Evolutionary conservation across 2,113 vertebrate species (phyloP), one percentile per base, ranked within the genome.

Genomic region (Narcine bancroftii): DNA sequence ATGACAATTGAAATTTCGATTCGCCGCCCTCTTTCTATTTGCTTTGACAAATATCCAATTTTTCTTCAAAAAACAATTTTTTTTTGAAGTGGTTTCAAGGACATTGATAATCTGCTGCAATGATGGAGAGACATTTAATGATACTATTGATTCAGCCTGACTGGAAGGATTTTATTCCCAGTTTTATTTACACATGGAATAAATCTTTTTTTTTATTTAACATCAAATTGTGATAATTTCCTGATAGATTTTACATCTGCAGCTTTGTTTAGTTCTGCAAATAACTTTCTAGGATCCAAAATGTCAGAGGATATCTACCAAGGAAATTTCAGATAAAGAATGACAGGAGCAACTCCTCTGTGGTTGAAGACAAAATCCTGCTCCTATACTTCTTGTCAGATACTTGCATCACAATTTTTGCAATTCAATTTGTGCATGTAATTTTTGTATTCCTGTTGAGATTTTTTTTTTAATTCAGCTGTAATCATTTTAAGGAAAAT

Each of bases 91-190:
- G 85, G 60, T 26, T 69, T 36, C 89, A 91, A 42, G 65, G 26
- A 91, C 89, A 33, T 91, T 60, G 81, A n/a, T 87, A 87, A 60
- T 50, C 36, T 15, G 65, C 89, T 69, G 63, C 63, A 91, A 69
- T 69, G 66, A 66, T 91, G 36, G 26, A 42, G 65, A 91, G 29
- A 47, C 42, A 60, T 26, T 91, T 47, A 91, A 26, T 26, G 29
- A 69, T 91, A 4, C 65, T 91, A 15, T 45, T 91, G 89, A 91
- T 91, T 91, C 65, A 69, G 39, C 65, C 42, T 91, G 39, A 13
- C 63, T 69, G 85, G 36, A 91, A 91, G 42, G 65, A 69, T 91
- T 91, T 91, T 91, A 91, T 91, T 91, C 89, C 89, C 69, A 17
- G 36, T 91, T 91, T 69, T 71, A 91, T 91, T 66, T 42, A 69